These are phyloP conservation scores for Sciurus carolinensis DNA, from an alignment of 2,797 vertebrate genomes.

Conservation along the genomic window DNA sequence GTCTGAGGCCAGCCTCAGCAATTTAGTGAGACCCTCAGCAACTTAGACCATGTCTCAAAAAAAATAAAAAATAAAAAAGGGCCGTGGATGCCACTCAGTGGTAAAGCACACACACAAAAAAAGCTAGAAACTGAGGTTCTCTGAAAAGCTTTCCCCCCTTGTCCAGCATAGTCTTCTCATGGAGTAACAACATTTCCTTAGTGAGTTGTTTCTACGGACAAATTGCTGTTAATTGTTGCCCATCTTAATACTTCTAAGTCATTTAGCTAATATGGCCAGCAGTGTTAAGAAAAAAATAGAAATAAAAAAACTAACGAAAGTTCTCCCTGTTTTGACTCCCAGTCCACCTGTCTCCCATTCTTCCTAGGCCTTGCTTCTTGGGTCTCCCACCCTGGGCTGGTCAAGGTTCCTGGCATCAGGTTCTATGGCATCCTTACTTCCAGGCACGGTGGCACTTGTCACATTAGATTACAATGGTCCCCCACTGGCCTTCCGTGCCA, in stretches of 20 bases:
- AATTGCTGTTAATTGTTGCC: not conserved
- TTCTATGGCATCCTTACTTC: not conserved
- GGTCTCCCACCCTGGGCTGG: not conserved
- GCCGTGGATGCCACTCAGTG: too few species aligned
- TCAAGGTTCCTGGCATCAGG: not conserved
- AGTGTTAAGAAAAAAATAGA: too few species aligned
- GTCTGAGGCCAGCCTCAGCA: too few species aligned
- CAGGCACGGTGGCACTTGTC: not conserved
- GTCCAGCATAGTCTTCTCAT: not conserved
- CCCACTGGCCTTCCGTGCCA: not conserved
- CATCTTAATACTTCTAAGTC: not conserved
- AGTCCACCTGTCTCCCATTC: too few species aligned
- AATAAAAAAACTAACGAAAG: not conserved
- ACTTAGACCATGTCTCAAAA: too few species aligned
- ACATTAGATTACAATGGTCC: not conserved
- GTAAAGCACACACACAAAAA: too few species aligned
- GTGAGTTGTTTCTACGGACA: not conserved
- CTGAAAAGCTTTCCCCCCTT: not conserved
- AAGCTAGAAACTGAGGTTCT: not conserved
- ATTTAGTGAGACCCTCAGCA: too few species aligned
- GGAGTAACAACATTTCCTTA: not conserved
- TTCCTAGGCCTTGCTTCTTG: too few species aligned
- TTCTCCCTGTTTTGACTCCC: not conserved
- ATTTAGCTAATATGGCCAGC: not conserved
- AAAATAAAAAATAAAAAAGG: too few species aligned